Percentiles rank a stretch among this genome's conserved stretches.
These are phyloP conservation scores for Spea multiplicata DNA, from an alignment of 2,113 vertebrate genomes.

Conservation along the genomic window DNA sequence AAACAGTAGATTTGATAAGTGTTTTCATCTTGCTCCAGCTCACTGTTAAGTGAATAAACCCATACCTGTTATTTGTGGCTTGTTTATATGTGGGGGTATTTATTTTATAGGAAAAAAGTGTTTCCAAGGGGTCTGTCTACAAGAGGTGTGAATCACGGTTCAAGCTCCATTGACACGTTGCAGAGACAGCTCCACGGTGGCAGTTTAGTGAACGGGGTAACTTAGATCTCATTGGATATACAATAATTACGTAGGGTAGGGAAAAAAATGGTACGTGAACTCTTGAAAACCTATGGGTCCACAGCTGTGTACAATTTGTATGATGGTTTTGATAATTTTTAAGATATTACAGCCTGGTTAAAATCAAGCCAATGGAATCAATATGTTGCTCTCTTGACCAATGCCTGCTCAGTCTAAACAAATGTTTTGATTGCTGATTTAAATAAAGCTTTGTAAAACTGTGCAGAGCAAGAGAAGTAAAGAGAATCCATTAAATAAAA, in stretches of 20 bases:
- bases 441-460: slow-evolving; percentile 12
- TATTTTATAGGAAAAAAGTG: too few species aligned
- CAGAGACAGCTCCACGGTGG: too few species aligned
- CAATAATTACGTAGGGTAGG: neutral
- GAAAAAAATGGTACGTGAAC: neutral
- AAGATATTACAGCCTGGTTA: neutral
- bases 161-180: too few species aligned
- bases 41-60: too few species aligned
- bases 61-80: too few species aligned
- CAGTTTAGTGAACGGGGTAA: too few species aligned
- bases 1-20: too few species aligned
- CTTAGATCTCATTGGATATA: too few species aligned
- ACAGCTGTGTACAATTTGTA: slow-evolving; percentile 1
- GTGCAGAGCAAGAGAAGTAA: neutral
- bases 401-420: slow-evolving; percentile 3
- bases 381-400: slow-evolving; percentile 3
- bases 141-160: too few species aligned
- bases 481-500: neutral
- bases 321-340: neutral
- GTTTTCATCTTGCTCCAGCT: too few species aligned
- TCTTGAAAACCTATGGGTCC: neutral
- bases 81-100: too few species aligned
- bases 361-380: slow-evolving; percentile 7
- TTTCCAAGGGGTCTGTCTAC: too few species aligned
- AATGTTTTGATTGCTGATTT: slow-evolving; percentile 23